These are phyloP conservation scores for Catocala fraxini DNA, from an alignment of 2,888 invertebrate genomes.

Conservation along the genomic window DNA sequence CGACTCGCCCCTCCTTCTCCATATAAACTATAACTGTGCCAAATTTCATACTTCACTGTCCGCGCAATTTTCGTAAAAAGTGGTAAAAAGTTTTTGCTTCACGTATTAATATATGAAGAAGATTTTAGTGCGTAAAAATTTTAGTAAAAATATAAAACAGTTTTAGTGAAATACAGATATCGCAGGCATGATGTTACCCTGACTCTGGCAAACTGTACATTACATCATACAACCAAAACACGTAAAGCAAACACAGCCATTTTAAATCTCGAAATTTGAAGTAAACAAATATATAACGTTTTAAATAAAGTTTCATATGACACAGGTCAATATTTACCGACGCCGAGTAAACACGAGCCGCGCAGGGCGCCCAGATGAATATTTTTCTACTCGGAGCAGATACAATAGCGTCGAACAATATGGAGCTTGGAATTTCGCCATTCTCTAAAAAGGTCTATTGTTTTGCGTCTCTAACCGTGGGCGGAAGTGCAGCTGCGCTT, in stretches of 20 bases:
- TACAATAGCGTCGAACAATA: conserved; percentile 62
- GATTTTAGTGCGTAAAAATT: no score
- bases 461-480: conserved; percentile 52
- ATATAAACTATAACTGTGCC: no score
- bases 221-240: neutral
- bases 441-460: conserved; percentile 61
- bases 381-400: conserved; percentile 54
- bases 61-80: no score
- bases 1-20: no score
- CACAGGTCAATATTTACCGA: conserved; percentile 47
- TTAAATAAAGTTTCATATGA: conserved; percentile 40
- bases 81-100: no score
- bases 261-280: neutral
- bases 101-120: no score
- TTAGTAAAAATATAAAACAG: no score
- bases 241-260: conserved; percentile 4
- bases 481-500: conserved; percentile 55
- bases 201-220: neutral
- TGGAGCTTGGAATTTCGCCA: conserved; percentile 54
- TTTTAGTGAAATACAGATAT: no score
- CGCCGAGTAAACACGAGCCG: conserved; percentile 44
- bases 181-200: no score
- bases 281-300: conserved; percentile 31
- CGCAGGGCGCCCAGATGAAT: conserved; percentile 52
- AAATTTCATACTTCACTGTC: no score